Conservation (phyloP, 2,797 vertebrate species). For the Sciurus carolinensis region DNA sequence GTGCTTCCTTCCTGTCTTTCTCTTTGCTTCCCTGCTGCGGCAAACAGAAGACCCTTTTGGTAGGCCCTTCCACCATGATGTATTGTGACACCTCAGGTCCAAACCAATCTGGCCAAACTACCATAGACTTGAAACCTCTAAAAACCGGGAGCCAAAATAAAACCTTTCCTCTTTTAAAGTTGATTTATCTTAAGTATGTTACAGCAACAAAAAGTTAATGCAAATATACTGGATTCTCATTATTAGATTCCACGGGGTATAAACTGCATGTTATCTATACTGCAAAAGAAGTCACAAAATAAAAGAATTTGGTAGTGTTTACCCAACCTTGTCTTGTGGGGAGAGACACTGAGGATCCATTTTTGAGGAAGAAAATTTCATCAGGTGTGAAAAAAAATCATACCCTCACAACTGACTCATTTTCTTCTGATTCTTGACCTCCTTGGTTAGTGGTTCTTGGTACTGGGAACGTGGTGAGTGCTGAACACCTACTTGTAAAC, state of each 20-base stretch:
- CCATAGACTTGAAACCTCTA: neutral
- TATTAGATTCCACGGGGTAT: neutral
- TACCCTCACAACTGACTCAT: neutral
- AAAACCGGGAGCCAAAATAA: neutral
- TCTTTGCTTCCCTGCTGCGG: neutral
- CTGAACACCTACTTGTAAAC: neutral
- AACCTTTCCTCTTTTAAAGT: neutral
- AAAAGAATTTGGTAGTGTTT: conserved; percentile 18
- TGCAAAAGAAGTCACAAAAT: neutral
- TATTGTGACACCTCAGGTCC: neutral
- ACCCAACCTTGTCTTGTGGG: neutral
- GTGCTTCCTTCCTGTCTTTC: neutral
- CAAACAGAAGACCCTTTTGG: neutral
- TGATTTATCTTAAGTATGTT: neutral
- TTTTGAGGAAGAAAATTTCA: neutral
- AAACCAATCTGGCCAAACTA: neutral
- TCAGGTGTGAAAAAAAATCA: conserved; percentile 13
- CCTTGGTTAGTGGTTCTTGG: neutral
- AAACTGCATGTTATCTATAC: neutral
- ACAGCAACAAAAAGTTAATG: neutral
- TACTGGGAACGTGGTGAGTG: neutral
- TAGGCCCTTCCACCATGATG: neutral
- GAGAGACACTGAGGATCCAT: neutral
- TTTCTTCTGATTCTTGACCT: neutral
- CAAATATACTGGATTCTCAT: neutral